Base-by-base conservation (phyloP, 1,140 invertebrate species). In the Drosophila navojoa region DNA sequence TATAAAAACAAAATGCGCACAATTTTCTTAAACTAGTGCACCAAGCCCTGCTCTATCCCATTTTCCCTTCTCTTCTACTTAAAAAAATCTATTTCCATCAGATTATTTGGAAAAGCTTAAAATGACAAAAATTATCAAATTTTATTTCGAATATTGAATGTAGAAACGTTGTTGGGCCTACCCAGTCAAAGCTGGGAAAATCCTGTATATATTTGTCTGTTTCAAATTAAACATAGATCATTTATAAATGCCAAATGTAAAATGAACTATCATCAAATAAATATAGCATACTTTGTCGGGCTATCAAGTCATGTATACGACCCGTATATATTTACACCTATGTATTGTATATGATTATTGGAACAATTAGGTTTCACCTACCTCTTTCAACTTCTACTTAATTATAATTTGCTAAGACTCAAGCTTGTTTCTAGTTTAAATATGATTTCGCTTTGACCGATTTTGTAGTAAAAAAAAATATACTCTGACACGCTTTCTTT, bases 391-490 rank as follows among this genome's bases (percentile, higher is more conserved):
- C 11, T 59, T 16, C 5, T 47, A 13, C 22, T 29, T 27, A 4
- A 44, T 52, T 79, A 60, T 79, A 13, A 64, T 79, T 79, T 79
- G 77, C 77, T 38, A 40, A 59, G 19, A 35, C 55, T 44, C n/a
- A 66, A 73, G 80, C 80, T 85, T 82, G 40, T 49, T 70, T 72
- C 67, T 82, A 75, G 67, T 71, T 69, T 49, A n/a, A 29, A 29
- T 52, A 32, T 53, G 10, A 27, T 58, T 64, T 76, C 11, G 4
- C 38, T 66, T 77, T 47, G 29, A 15, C 47, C 27, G 59, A 59
- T 58, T 64, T 52, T 52, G 53, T 66, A 71, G 69, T 22, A 32
- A 22, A 29, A 13, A 13, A 9, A 6, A 42, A 42, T 7, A 9
- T 44, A 10, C 45, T 55, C 38, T 66, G 52, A 10, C 1, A 44